Percentiles rank a stretch among this genome's conserved stretches.
Conservation (phyloP, 2,888 invertebrate species). For the Teinopalpus imperialis region DNA sequence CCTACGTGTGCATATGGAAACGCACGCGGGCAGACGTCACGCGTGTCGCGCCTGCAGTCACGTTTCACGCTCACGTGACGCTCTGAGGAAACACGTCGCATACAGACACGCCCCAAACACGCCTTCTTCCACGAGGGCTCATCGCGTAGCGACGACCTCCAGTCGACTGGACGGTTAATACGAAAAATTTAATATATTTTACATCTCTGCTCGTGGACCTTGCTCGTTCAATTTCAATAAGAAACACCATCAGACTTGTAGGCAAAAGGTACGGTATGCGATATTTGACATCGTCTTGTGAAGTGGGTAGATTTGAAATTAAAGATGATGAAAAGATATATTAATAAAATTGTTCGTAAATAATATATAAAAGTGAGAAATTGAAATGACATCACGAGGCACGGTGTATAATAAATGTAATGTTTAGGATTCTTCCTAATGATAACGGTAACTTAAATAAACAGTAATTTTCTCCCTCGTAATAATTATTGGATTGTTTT, state of each 20-base stretch:
- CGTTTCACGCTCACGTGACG: constrained; percentile 93
- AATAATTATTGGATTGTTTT: too few species aligned
- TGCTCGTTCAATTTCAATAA: not conserved
- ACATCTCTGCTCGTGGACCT: constrained; percentile 3
- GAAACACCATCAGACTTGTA: too few species aligned
- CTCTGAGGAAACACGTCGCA: constrained; percentile 93
- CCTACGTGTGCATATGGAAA: constrained; percentile 94
- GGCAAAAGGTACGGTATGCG: too few species aligned
- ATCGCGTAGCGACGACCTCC: constrained; percentile 5
- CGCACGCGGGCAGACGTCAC: constrained; percentile 93
- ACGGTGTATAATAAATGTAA: too few species aligned
- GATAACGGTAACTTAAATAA: too few species aligned
- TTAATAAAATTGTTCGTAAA: too few species aligned
- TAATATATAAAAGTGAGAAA: not conserved
- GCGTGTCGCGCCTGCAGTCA: constrained; percentile 94
- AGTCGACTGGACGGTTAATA: constrained; percentile 10
- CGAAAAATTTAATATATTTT: not conserved
- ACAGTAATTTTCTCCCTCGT: too few species aligned
- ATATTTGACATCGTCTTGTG: too few species aligned
- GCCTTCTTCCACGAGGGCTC: not conserved
- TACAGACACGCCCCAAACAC: constrained; percentile 86
- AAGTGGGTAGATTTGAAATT: too few species aligned
- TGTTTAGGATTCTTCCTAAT: too few species aligned
- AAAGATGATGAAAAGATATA: too few species aligned
- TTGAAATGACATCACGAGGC: constrained; percentile 1